Base-by-base conservation (phyloP, 2,113 vertebrate genomes). In the Channa maculata region DNA sequence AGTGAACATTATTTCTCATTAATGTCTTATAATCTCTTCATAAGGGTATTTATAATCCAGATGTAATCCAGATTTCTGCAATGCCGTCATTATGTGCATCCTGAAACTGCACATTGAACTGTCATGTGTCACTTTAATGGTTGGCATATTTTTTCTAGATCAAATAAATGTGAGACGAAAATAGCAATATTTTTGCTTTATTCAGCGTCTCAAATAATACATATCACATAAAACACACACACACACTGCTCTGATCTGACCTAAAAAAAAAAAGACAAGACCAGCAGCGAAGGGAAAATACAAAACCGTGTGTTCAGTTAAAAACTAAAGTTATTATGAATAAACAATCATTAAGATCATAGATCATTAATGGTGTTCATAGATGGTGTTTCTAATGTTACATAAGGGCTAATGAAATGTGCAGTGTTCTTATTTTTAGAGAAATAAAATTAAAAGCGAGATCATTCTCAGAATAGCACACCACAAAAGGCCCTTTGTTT, bases 391-490 rank as follows among this genome's bases (percentile, higher is more conserved):
- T 66, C 61, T 8, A n/a, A 8, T 63, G 49, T 57, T 74, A 9
- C 50, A 45, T 69, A 11, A 8, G 50, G 9, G 71, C 46, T 43
- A 44, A 57, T 45, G 41, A 2, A 36, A 10, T 63, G 63, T 64
- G 57, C 58, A 5, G 43, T 70, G 71, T 65, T 80, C 53, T 14
- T 63, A 11, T n/a, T n/a, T n/a, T n/a, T n/a, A n/a, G 51, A 72
- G 55, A 75, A 39, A 72, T 61, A 81, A 51, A 63, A 53, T 33
- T 66, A 38, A 76, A 63, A 61, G 65, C 1, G 66, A 52, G 60
- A 64, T 75, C 37, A n/a, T 84, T 83, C 82, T 89, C 41, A 89
- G 80, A 90, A 89, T 84, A 88, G 79, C 63, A 71, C 81, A 12
- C n/a, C 73, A 86, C 71, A 83, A 80, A 71, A 51, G 59, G 37